Percentiles rank a stretch among this genome's conserved stretches.
Evolutionary conservation across 2,797 vertebrate species (phyloP).

Genomic region (Bradypus variegatus): DNA sequence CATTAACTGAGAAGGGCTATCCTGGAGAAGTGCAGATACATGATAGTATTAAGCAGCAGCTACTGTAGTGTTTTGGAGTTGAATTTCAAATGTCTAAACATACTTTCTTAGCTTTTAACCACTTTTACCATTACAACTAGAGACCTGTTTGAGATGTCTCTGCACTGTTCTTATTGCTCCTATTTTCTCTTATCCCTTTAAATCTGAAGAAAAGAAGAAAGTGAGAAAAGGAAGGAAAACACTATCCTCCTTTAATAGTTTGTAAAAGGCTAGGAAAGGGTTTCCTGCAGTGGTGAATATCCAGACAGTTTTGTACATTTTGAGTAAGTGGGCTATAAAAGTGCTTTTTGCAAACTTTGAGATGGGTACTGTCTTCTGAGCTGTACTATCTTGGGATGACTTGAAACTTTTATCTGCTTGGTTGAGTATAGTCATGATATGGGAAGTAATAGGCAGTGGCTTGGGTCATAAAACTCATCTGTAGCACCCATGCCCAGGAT

Average conservation of each 20-base stretch:
- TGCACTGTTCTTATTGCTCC: neutral
- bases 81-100: neutral
- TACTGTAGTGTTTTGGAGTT: neutral
- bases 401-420: neutral
- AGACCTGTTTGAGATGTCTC: neutral
- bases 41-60: neutral
- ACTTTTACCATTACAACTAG: neutral
- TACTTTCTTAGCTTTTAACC: neutral
- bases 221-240: neutral
- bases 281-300: neutral
- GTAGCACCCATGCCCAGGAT: neutral
- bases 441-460: neutral
- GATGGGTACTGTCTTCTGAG: neutral
- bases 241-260: neutral
- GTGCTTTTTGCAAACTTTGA: neutral
- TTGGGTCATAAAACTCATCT: neutral
- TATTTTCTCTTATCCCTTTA: neutral
- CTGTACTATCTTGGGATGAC: neutral
- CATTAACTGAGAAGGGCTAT: neutral
- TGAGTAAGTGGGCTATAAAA: neutral
- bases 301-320: neutral
- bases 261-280: neutral
- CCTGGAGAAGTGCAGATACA: neutral
- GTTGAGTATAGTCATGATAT: neutral
- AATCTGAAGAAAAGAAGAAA: neutral